phyloP scores from a whole-genome alignment of 2,113 vertebrate species.

The Sciurus niger region DNA sequence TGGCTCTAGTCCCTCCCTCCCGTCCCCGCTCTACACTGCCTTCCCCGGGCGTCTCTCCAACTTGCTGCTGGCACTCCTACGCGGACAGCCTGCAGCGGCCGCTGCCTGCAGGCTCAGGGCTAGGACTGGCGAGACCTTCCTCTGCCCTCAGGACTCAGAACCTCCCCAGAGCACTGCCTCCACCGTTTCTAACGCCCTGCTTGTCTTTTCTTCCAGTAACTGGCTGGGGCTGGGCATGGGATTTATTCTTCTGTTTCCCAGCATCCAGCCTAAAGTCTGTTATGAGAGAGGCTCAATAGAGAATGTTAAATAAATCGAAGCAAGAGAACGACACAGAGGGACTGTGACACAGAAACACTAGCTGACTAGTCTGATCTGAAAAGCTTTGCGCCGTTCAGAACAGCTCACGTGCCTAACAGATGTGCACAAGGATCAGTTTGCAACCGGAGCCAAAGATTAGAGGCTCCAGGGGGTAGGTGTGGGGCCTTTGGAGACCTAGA shows the following conservation, averaged over 20 bases:
- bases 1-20: not conserved
- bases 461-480: slow-evolving; percentile 44
- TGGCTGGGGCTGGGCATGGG: not conserved
- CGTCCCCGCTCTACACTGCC: fast-evolving
- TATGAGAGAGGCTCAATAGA: not conserved
- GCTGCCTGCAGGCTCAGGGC: not conserved
- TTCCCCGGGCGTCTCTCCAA: not conserved
- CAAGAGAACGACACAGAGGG: not conserved
- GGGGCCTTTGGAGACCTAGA: slow-evolving; percentile 50
- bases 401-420: slow-evolving; percentile 76
- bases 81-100: not conserved
- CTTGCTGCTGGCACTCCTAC: not conserved
- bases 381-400: slow-evolving; percentile 8
- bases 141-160: not conserved
- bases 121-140: too few species aligned
- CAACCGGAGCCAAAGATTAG: slow-evolving; percentile 37
- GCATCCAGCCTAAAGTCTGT: not conserved
- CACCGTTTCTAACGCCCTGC: not conserved
- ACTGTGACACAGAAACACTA: not conserved
- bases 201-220: not conserved
- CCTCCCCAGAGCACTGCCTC: not conserved
- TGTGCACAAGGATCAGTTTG: slow-evolving; percentile 71
- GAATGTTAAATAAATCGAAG: not conserved
- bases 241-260: not conserved
- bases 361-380: slow-evolving; percentile 27